Conservation (phyloP, 2,113 vertebrate species). For the Microtus ochrogaster region DNA sequence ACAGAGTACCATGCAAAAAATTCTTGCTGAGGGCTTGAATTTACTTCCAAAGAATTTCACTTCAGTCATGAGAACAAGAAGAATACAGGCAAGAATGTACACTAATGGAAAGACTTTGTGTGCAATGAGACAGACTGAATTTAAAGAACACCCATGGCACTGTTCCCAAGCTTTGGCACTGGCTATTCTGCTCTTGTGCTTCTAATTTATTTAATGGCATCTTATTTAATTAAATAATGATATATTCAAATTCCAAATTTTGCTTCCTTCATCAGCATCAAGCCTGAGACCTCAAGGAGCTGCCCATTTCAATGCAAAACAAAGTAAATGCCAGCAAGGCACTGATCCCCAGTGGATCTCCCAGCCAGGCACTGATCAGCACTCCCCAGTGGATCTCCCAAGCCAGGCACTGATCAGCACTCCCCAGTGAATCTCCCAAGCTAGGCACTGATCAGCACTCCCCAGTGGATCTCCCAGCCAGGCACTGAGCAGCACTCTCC, state of each 20-base stretch:
- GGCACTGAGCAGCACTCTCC: not conserved
- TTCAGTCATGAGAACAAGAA: not conserved
- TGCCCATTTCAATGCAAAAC: slow-evolving; percentile 53
- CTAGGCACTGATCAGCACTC: not conserved
- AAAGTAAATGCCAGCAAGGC: slow-evolving; percentile 38
- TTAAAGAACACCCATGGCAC: slow-evolving; percentile 25
- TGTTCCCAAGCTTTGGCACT: not conserved
- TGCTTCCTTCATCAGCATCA: slow-evolving; percentile 20
- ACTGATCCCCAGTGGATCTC: no score
- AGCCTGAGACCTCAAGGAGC: not conserved
- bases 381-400: not conserved
- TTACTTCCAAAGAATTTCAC: slow-evolving; percentile 32
- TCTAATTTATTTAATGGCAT: slow-evolving; percentile 61
- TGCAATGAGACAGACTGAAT: not conserved
- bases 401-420: no score
- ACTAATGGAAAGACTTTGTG: not conserved
- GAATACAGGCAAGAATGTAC: not conserved
- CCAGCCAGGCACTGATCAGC: not conserved
- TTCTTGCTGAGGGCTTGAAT: not conserved
- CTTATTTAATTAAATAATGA: slow-evolving; percentile 67
- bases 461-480: no score
- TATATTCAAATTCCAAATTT: slow-evolving; percentile 1
- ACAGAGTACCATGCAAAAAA: slow-evolving; percentile 8
- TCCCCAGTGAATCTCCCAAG: no score
- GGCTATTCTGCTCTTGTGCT: not conserved